Base-by-base conservation (phyloP, 2,113 vertebrate species). In the Eleginops maclovinus region DNA sequence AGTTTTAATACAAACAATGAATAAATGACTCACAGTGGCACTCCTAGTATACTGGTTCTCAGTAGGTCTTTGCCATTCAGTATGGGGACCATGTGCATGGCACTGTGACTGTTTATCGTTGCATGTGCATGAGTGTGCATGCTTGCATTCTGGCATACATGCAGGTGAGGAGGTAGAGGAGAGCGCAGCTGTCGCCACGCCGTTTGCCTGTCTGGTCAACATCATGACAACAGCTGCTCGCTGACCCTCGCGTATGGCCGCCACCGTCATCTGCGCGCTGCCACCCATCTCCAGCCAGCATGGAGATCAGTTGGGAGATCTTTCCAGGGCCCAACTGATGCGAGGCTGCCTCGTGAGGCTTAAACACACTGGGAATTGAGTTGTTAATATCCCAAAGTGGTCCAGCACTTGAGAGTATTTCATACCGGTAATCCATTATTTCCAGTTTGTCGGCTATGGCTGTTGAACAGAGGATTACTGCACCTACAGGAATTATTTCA, bases 151-250 rank as follows among this genome's bases (percentile, higher is more conserved):
- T 79, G 72, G 59, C 76, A 72, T 61, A 54, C 70, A 43, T 67
- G 71, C 86, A 93, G 88, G 89, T 89, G 90, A 81, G 81, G 82
- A 55, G 49, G 77, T 73, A 16, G 75, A 77, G 79, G 66, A 81
- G 76, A 82, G 28, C 73, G 71, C 94, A 94, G 92, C 91, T 94
- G 94, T 91, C 49, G 55, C 64, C 82, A 58, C 59, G 73, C 72
- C 83, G 69, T 67, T 66, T 65, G 85, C 78, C 82, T 70, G 71
- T 82, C 83, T 83, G 83, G 88, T 92, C 85, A 86, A 84, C 92
- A 89, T 89, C 84, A 71, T 47, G 75, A 78, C 86, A 88, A 70
- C 93, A 93, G 92, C 91, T 94, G 92, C 84, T 91, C 66, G 1
- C 83, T 83, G 87, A 92, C 91, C 90, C 87, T 62, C 10, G 13